Base-by-base conservation (phyloP, 2,888 invertebrate species). In the Apodemia zela region DNA sequence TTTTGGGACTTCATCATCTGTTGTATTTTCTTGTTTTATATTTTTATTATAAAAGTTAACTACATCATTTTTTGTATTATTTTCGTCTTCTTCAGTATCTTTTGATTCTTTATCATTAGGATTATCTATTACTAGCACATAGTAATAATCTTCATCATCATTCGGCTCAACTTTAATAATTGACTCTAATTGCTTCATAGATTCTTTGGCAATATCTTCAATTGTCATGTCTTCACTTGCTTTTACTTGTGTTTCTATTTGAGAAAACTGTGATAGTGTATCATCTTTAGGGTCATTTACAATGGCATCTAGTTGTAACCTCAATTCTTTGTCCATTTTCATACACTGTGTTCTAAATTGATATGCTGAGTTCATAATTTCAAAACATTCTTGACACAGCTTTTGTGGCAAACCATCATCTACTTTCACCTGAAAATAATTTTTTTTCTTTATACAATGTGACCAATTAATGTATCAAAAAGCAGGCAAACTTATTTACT, bases 81-180 rank as follows among this genome's bases (percentile, higher is more conserved):
- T 58, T 33, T 63, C 58, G 29, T 17, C 59, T 35, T 63, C 54
- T 57, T 68, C 54, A 64, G 67, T 67, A 17, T 73, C 70, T 45
- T 77, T 69, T n/a, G 71, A 69, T 47, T 75, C 67, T 64, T 79
- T 75, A 45, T 84, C 80, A 66, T 83, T 79, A 6, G 80, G 79
- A 61, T 89, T 85, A 72, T 91, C 86, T 66, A 92, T 89, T 3
- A 92, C 90, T 25, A 92, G 78, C 3, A 92, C 90, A 72, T 91
- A 91, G 65, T 90, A 92, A 61, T 73, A 87, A 70, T 92, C 91
- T 77, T 92, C 92, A 70, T 91, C 91, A 72, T 91, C 91, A 42
- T 70, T 76, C 2, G 88, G 88, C 72, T 91, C 91, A 57, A 76
- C 69, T 72, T 90, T 91, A 8, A 91, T 88, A 5, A 88, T 81